Conservation (phyloP, 1,140 invertebrate species). For the Bilobella aurantiaca region DNA sequence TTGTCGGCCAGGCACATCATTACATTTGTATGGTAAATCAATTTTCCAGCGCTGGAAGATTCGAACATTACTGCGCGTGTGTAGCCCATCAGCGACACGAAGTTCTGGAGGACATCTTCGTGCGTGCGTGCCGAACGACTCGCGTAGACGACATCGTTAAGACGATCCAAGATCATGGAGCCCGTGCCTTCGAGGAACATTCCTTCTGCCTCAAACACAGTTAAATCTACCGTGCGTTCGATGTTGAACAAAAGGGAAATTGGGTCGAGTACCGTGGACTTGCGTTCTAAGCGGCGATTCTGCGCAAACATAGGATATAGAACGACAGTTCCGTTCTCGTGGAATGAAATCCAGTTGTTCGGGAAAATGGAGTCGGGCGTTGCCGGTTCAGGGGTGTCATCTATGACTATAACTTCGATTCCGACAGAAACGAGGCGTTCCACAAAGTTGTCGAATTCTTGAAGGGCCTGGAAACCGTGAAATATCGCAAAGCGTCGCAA, state of each 20-base stretch:
- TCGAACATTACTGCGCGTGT: slow-evolving; percentile 17
- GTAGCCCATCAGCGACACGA: slow-evolving; percentile 25
- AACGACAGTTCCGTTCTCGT: slow-evolving; percentile 20
- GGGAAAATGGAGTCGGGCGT: slow-evolving; percentile 36
- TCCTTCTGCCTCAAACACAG: slow-evolving; percentile 18
- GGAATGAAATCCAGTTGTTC: slow-evolving; percentile 35
- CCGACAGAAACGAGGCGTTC: slow-evolving; percentile 5
- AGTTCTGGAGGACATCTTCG: slow-evolving; percentile 20
- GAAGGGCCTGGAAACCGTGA: neutral
- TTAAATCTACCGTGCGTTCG: slow-evolving; percentile 20
- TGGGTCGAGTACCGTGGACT: slow-evolving; percentile 6
- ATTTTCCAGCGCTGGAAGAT: slow-evolving; percentile 12
- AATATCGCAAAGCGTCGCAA: too few species aligned
- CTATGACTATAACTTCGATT: slow-evolving; percentile 24
- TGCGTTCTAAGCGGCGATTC: slow-evolving; percentile 28
- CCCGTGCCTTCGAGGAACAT: slow-evolving; percentile 35
- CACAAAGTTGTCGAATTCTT: slow-evolving; percentile 32
- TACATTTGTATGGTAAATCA: slow-evolving; percentile 36
- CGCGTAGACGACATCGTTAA: slow-evolving; percentile 29
- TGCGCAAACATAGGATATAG: slow-evolving; percentile 32
- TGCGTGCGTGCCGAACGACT: slow-evolving; percentile 23
- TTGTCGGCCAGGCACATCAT: slow-evolving; percentile 32
- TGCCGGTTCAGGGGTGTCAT: slow-evolving; percentile 22
- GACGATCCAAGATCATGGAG: slow-evolving; percentile 31
- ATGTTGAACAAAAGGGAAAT: slow-evolving; percentile 16